A percentile compares a stretch with the other conserved stretches of the same genome.
Conservation (phyloP, 1,140 invertebrate genomes). For the Musca domestica region DNA sequence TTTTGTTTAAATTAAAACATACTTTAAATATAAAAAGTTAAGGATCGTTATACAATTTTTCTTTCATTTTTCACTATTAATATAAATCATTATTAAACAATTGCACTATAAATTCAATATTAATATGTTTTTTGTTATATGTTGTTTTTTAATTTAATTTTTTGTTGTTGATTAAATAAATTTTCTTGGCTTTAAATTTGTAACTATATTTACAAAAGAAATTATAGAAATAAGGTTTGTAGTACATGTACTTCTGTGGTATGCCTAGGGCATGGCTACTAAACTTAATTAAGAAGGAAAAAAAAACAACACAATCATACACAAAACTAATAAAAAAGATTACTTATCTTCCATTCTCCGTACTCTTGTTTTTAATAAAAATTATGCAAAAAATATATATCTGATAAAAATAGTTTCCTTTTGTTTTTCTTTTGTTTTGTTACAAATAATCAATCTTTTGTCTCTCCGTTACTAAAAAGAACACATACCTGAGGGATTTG, state of each 20-base stretch:
- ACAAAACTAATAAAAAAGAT: constrained; percentile 7
- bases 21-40: constrained; percentile 7
- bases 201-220: constrained; percentile 20
- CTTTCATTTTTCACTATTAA: constrained; percentile 22
- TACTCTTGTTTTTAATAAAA: constrained; percentile 1
- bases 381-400: background rate
- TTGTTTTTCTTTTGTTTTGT: constrained; percentile 8
- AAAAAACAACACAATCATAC: constrained; percentile 16
- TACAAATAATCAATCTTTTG: constrained; percentile 61
- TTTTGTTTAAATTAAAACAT: constrained; percentile 19
- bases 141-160: background rate
- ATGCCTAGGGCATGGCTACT: constrained; percentile 1
- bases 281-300: background rate
- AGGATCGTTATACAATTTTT: constrained; percentile 1
- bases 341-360: background rate
- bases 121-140: constrained; percentile 22
- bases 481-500: constrained; percentile 54
- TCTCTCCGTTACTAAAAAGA: constrained; percentile 58
- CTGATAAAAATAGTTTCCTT: constrained; percentile 29
- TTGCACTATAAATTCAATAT: constrained; percentile 25
- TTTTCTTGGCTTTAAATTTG: constrained; percentile 3
- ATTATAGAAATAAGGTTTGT: constrained; percentile 7
- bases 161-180: background rate
- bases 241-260: background rate
- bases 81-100: constrained; percentile 23